Percentiles rank a stretch among this genome's conserved stretches.
These are phyloP conservation scores for Mionectes macconnelli DNA, from an alignment of 2,113 vertebrate genomes.

Conservation along the genomic window DNA sequence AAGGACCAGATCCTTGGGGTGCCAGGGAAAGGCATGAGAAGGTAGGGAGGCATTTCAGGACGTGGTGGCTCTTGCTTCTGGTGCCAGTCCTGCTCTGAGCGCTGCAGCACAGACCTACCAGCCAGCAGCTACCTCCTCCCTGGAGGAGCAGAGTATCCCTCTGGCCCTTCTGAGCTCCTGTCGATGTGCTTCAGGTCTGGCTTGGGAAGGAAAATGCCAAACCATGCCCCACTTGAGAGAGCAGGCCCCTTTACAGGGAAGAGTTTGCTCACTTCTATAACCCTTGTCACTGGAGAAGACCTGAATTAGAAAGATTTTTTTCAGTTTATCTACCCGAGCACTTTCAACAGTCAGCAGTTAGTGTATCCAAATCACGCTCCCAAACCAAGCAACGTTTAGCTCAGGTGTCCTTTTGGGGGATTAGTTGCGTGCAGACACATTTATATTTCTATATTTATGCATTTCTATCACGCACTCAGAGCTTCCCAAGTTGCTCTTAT, in stretches of 20 bases:
- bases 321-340: background rate
- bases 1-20: background rate
- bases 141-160: background rate
- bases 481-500: background rate
- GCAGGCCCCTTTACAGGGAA: background rate
- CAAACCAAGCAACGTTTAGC: background rate
- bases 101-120: background rate
- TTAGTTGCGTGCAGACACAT: background rate
- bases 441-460: background rate
- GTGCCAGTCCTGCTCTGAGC: background rate
- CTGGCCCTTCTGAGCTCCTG: background rate
- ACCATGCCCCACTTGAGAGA: fast-evolving
- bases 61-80: background rate
- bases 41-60: background rate
- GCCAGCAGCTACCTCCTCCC: background rate
- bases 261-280: background rate
- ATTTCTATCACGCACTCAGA: background rate
- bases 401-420: background rate
- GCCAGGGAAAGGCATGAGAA: fast-evolving
- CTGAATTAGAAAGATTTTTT: background rate
- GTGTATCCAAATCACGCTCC: background rate
- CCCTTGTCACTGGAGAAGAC: background rate
- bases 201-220: background rate
- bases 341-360: background rate
- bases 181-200: fast-evolving